Percentiles rank a stretch among this genome's conserved stretches.
phyloP scores from a whole-genome alignment of 1,140 invertebrate species.

The Pygmarrhopalites habei region DNA sequence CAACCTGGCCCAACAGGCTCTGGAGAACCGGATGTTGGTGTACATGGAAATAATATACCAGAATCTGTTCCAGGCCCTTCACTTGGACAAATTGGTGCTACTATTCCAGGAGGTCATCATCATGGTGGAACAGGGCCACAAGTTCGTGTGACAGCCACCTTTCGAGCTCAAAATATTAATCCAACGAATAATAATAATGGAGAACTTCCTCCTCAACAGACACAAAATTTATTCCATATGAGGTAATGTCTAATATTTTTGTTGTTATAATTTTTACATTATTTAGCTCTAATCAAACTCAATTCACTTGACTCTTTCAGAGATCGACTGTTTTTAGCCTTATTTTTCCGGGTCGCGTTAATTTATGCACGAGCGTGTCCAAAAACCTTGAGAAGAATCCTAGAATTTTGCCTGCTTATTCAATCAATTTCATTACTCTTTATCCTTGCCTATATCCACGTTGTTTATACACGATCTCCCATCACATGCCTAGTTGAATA shows the following conservation, averaged over 20 bases:
- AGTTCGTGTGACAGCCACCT: slow-evolving; percentile 16
- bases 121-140: too few species aligned
- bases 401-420: slow-evolving; percentile 84
- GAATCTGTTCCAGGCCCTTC: too few species aligned
- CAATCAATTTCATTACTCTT: slow-evolving; percentile 54
- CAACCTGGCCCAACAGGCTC: too few species aligned
- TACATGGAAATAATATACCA: too few species aligned
- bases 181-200: slow-evolving; percentile 34
- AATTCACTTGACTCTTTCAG: too few species aligned
- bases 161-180: slow-evolving; percentile 10
- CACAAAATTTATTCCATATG: slow-evolving; percentile 50
- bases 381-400: slow-evolving; percentile 69
- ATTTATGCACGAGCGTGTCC: slow-evolving; percentile 85
- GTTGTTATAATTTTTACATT: too few species aligned
- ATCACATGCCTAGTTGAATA: slow-evolving; percentile 88
- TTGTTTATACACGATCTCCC: slow-evolving; percentile 84
- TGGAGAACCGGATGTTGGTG: too few species aligned
- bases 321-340: slow-evolving; percentile 88
- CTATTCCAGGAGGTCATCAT: too few species aligned
- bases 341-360: slow-evolving; percentile 85
- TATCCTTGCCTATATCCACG: slow-evolving; percentile 69
- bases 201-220: slow-evolving; percentile 36
- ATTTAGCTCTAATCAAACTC: too few species aligned
- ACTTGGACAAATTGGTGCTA: too few species aligned
- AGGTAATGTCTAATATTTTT: too few species aligned